Percentiles rank a stretch among this genome's conserved stretches.
phyloP scores from a whole-genome alignment of 2,113 vertebrate species.

The Pseudopodoces humilis region DNA sequence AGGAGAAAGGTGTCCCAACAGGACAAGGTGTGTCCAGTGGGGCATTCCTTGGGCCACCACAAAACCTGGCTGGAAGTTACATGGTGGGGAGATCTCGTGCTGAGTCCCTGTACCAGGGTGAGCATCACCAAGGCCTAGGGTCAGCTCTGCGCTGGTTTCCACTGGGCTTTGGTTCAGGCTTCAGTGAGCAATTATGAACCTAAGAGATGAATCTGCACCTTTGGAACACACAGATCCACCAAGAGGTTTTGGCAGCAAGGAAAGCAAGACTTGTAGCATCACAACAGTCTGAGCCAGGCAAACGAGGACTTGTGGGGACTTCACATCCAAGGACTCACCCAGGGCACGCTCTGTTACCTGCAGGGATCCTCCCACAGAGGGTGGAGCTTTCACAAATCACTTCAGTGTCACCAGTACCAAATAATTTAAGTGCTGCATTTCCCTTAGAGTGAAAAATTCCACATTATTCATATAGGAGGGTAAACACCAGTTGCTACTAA shows the following conservation, averaged over 20 bases:
- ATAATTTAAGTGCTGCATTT: neutral
- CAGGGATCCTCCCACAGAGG: neutral
- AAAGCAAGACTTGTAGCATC: neutral
- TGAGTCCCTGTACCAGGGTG: neutral
- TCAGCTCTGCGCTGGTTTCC: neutral
- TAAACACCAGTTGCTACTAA: neutral
- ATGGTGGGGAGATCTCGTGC: neutral
- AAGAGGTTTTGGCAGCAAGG: neutral
- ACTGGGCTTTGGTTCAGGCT: neutral
- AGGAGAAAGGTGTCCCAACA: neutral
- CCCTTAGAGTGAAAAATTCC: neutral
- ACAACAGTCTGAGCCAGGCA: neutral
- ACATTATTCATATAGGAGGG: neutral
- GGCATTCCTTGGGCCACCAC: neutral
- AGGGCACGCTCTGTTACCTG: neutral
- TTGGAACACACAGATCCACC: neutral
- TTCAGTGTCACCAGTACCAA: neutral
- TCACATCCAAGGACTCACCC: neutral
- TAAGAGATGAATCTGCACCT: neutral
- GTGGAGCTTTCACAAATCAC: neutral
- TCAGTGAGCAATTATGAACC: neutral
- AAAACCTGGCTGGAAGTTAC: neutral
- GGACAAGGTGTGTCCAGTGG: neutral
- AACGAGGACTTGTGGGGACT: neutral
- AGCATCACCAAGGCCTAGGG: neutral